Conservation (phyloP, 2,888 invertebrate species). For the Sinodicranocentrus sp. region DNA sequence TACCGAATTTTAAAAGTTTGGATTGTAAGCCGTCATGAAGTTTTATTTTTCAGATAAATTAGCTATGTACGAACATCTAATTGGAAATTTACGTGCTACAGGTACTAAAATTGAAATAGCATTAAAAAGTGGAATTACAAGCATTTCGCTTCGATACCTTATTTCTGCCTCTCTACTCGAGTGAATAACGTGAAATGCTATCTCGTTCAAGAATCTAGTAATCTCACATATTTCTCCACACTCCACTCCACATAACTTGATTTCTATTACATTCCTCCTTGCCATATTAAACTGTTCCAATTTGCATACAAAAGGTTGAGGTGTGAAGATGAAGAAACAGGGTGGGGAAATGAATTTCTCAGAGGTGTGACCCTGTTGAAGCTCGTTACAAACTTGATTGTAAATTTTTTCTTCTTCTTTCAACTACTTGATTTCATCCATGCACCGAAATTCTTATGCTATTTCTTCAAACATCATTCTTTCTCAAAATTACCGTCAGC, state of each 20-base stretch:
- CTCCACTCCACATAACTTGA: too few species aligned
- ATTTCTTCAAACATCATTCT: too few species aligned
- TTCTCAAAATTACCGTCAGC: background rate
- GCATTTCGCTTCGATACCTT: too few species aligned
- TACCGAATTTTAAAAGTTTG: too few species aligned
- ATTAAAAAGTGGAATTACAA: too few species aligned
- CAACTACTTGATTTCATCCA: background rate
- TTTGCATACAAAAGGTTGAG: slow-evolving; percentile 36
- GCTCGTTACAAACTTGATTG: slow-evolving; percentile 50
- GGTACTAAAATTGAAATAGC: too few species aligned
- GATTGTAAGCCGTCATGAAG: too few species aligned
- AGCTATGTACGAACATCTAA: too few species aligned
- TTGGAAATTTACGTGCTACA: too few species aligned
- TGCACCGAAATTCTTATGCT: background rate
- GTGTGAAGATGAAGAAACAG: slow-evolving; percentile 42
- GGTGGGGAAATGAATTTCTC: slow-evolving; percentile 20
- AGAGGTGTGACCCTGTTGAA: slow-evolving; percentile 65
- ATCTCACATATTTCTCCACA: background rate
- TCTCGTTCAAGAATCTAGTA: background rate
- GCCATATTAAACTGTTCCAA: background rate
- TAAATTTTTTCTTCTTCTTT: slow-evolving; percentile 3
- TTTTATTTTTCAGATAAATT: too few species aligned
- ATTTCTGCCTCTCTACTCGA: too few species aligned
- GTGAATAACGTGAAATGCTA: background rate
- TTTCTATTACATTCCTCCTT: background rate